Percentiles rank a stretch among this genome's conserved stretches.
Conservation (phyloP, 2,113 vertebrate species). For the Peromyscus californicus region DNA sequence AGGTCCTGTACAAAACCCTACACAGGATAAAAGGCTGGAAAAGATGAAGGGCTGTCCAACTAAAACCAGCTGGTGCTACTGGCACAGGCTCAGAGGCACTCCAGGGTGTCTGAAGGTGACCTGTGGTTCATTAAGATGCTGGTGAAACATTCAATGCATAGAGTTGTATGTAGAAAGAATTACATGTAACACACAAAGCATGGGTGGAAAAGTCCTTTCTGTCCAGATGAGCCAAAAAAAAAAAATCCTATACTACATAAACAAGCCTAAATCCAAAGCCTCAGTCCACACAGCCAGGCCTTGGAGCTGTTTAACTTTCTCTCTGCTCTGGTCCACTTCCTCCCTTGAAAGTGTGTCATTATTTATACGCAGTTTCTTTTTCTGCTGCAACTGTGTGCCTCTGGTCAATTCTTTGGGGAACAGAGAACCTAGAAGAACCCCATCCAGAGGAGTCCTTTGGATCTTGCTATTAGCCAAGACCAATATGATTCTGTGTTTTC, state of each 20-base stretch:
- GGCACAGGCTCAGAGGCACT: not conserved
- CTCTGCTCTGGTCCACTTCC: not conserved
- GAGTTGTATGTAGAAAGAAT: not conserved
- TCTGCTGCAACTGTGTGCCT: not conserved
- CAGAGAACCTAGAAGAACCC: not conserved
- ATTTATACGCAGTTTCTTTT: not conserved
- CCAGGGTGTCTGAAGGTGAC: not conserved
- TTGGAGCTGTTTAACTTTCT: not conserved
- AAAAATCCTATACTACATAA: not conserved
- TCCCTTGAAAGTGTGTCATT: not conserved
- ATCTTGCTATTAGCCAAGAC: not conserved
- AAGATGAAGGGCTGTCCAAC: not conserved
- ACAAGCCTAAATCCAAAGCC: not conserved
- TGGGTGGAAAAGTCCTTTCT: not conserved
- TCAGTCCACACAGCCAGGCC: not conserved
- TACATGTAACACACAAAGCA: not conserved
- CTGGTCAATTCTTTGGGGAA: not conserved
- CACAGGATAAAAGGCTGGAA: not conserved
- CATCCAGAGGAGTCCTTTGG: not conserved
- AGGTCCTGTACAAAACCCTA: not conserved
- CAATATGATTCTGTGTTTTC: not conserved
- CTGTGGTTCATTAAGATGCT: not conserved
- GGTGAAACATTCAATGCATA: not conserved
- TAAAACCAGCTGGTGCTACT: not conserved
- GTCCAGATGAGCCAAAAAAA: not conserved